Base-by-base conservation (phyloP, 1,140 invertebrate species). In the Orchesella cincta region DNA sequence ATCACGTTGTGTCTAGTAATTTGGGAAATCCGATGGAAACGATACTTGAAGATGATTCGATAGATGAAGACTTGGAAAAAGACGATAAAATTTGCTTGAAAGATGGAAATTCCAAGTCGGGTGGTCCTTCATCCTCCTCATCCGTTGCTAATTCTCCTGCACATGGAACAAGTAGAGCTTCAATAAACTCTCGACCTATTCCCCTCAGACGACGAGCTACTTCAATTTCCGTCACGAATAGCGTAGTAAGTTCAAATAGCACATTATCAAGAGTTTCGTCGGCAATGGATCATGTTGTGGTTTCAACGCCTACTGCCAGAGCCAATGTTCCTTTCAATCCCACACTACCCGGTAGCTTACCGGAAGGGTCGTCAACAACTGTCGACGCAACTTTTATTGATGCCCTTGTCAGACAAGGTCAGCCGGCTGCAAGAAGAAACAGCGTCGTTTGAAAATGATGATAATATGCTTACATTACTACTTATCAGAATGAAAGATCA, bases 21-120 rank as follows among this genome's bases (percentile, higher is more conserved):
- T n/a, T 67, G 23, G 62, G 62, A 1, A 67, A 67, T 67, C 62
- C 62, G 14, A 67, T 67, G 62, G 62, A 67, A 33, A 67, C 62
- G 1, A 67, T 67, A 31, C 33, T 67, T 8, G 62, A 67, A 31
- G 54, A 62, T 28, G 62, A 67, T 29, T 29, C 26, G 14, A 12
- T 31, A 3, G 62, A 67, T 14, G 26, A 33, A 8, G 62, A 33
- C 26, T 3, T 67, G 29, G 33, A 31, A 14, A 14, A 5, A 18
- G 54, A 57, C 5, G 54, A 57, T 57, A 26, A 57, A 26, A 5
- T 57, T 46, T 12, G 3, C 52, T 8, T 14, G 31, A 29, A 33
- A 67, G 62, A 29, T 33, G 26, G 33, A 31, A 67, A 67, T 31
- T n/a, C 28, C 14, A 67, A 29, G 26, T 23, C 39, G 39, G 39